A percentile compares a stretch with the other conserved stretches of the same genome.
Evolutionary conservation across 1,140 invertebrate genomes (phyloP).

Genomic region (Amphibalanus amphitrite): DNA sequence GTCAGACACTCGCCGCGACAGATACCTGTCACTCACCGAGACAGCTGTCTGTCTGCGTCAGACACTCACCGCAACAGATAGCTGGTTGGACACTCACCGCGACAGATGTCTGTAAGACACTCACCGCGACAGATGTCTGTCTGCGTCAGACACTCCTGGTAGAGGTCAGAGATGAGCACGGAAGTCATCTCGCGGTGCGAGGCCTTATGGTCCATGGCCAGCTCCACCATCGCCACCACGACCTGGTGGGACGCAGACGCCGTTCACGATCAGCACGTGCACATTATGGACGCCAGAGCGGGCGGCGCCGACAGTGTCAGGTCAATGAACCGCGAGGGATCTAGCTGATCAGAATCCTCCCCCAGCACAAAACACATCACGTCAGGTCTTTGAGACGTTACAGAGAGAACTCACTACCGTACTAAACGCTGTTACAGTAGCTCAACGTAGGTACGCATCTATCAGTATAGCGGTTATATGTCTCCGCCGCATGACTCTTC

Average conservation of each 20-base stretch:
- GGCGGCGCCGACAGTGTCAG: background rate
- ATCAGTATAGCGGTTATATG: no score
- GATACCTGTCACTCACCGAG: no score
- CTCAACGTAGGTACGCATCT: no score
- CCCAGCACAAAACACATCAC: background rate
- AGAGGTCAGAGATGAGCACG: constrained; percentile 71
- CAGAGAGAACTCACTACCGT: no score
- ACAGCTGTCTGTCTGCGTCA: no score
- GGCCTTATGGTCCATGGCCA: constrained; percentile 76
- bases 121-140: no score
- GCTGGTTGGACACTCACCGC: no score
- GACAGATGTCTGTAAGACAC: no score
- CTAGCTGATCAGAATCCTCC: background rate
- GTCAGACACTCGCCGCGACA: no score
- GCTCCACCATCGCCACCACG: constrained; percentile 41
- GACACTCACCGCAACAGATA: no score
- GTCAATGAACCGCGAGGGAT: background rate
- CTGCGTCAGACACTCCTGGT: constrained; percentile 22
- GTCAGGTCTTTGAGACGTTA: constrained; percentile 4
- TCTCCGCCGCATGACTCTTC: no score
- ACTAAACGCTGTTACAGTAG: no score
- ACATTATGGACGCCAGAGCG: background rate
- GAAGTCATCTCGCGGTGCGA: constrained; percentile 82
- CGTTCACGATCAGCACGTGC: background rate
- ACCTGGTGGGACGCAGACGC: constrained; percentile 14